A percentile compares a stretch with the other conserved stretches of the same genome.
These are phyloP conservation scores for Tachystola acroxantha DNA, from an alignment of 2,888 invertebrate genomes.

Conservation along the genomic window DNA sequence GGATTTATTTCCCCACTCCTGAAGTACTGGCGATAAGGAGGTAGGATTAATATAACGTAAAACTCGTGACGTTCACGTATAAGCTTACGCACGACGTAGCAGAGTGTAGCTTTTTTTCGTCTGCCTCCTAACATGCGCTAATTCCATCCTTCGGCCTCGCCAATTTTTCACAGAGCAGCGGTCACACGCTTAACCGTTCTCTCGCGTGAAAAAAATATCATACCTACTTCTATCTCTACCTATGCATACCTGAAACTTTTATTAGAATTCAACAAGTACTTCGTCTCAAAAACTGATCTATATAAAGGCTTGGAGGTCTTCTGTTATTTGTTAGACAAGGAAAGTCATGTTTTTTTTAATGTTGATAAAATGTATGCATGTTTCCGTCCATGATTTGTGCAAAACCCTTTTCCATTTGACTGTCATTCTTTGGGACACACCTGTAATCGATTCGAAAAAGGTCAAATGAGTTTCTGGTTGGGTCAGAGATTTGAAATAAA, in stretches of 20 bases:
- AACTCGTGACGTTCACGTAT: too few relatives aligned
- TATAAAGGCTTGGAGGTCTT: too few relatives aligned
- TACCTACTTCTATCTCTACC: neutral
- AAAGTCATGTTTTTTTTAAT: constrained; percentile 10
- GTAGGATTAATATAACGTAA: too few relatives aligned
- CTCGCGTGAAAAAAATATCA: neutral
- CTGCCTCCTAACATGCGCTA: constrained; percentile 27
- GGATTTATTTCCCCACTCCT: too few relatives aligned
- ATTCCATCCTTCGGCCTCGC: constrained; percentile 22
- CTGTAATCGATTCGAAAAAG: constrained; percentile 30
- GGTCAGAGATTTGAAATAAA: constrained; percentile 18
- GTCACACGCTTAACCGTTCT: constrained; percentile 15
- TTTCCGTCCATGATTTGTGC: constrained; percentile 17
- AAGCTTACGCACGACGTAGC: too few relatives aligned
- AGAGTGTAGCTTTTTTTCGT: constrained; percentile 13
- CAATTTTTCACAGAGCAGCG: constrained; percentile 26
- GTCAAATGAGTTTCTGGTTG: constrained; percentile 19
- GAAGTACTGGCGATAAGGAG: too few relatives aligned
- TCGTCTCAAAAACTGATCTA: too few relatives aligned
- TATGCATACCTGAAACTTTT: too few relatives aligned
- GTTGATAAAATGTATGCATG: constrained; percentile 11
- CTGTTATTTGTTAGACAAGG: too few relatives aligned
- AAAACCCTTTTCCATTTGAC: constrained; percentile 30
- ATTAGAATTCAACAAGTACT: too few relatives aligned
- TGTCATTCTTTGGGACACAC: constrained; percentile 36